Evolutionary conservation across 2,888 invertebrate genomes (phyloP), one percentile per base, ranked within the genome.

Genomic region (Temnothorax unifasciatus): DNA sequence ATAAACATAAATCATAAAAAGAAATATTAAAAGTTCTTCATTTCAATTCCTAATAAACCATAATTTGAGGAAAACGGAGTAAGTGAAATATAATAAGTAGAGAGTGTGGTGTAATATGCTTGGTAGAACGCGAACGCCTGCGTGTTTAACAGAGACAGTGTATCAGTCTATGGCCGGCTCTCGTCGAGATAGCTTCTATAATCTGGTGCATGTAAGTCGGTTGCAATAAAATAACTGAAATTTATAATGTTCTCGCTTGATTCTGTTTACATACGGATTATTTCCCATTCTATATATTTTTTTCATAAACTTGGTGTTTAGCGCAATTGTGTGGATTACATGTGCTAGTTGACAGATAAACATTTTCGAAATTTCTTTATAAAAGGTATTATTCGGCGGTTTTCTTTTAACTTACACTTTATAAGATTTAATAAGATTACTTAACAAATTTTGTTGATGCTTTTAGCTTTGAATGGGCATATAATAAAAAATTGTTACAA

Each of bases 81-180:
- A 47, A 79, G 4, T 59, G 25, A 54, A 57, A 41, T 29, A 63
- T 44, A 75, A 57, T 18, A 69, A 57, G 21, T 47, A 44, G 71
- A 41, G 52, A 79, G 86, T 81, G 76, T 83, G 81, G 84, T 47
- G 66, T 68, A 73, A 64, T 54, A 74, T 71, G 82, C 74, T 84
- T 76, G 83, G 85, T 82, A 86, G 82, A 61, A 82, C 83, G 90
- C 82, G 82, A 61, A 82, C 83, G 90, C 82, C 88, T 89, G 87
- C 87, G 87, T 88, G 77, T 86, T 86, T 83, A 89, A 89, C 84
- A 83, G 85, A 89, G 86, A 73, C 86, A 74, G 84, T 82, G 88
- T 88, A 85, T 89, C 92, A 92, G 92, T 92, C 90, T 87, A 91
- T 91, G 92, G 88, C 87, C 86, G 90, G 74, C 85, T 90, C 89